These are phyloP conservation scores for Prolemur simus DNA, from an alignment of 2,113 vertebrate species.

Conservation along the genomic window DNA sequence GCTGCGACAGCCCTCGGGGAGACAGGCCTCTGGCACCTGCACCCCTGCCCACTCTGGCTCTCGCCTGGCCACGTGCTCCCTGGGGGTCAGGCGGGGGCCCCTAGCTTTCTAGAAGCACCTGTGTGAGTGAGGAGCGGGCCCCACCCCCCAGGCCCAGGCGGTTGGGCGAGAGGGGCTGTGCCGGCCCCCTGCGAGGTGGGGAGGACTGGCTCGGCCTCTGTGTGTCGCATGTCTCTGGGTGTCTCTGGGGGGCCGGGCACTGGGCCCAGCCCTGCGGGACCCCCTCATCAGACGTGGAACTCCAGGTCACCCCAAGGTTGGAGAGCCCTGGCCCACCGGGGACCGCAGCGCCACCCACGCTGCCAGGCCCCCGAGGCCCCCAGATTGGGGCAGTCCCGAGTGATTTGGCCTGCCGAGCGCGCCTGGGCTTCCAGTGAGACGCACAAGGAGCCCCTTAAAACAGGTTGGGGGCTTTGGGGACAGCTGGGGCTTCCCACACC, in stretches of 20 bases:
- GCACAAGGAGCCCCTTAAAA: no score
- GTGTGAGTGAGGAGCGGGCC: background rate
- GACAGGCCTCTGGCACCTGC: background rate
- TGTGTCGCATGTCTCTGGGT: background rate
- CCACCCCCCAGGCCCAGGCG: background rate
- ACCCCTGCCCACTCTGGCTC: rapidly evolving
- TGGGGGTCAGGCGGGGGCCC: background rate
- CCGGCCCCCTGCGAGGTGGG: background rate
- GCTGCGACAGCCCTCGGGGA: background rate
- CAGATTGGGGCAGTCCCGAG: background rate
- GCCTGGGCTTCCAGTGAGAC: background rate
- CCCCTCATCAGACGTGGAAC: no score
- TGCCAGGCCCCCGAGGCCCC: rapidly evolving
- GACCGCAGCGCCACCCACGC: no score
- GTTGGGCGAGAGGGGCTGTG: rapidly evolving
- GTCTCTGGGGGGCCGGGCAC: background rate
- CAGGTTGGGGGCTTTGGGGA: rapidly evolving
- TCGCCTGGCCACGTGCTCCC: background rate
- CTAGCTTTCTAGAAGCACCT: background rate
- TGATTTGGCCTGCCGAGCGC: no score
- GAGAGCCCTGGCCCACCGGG: background rate
- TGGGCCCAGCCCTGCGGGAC: no score
- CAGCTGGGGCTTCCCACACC: rapidly evolving
- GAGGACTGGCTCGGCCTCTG: background rate
- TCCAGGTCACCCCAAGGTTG: rapidly evolving